These are phyloP conservation scores for Actias luna DNA, from an alignment of 2,888 invertebrate genomes.

Conservation along the genomic window DNA sequence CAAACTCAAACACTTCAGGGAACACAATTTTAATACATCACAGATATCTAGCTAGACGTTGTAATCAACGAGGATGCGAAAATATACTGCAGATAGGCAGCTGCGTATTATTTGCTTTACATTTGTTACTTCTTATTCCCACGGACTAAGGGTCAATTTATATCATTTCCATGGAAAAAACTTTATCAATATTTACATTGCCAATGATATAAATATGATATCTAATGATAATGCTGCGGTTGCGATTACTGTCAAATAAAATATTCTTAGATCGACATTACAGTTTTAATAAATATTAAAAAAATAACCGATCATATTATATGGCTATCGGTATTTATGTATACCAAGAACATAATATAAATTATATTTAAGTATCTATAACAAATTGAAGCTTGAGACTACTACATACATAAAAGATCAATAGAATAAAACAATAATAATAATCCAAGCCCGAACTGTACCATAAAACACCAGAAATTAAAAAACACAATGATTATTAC, in stretches of 20 bases:
- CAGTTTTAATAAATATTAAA: background rate
- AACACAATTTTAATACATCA: slow-evolving; percentile 14
- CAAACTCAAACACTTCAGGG: background rate
- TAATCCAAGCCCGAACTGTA: too few relatives aligned
- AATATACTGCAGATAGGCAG: slow-evolving; percentile 33
- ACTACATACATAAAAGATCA: too few relatives aligned
- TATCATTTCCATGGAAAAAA: slow-evolving; percentile 17
- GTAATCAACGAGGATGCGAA: slow-evolving; percentile 33
- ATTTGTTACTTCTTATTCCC: slow-evolving; percentile 27
- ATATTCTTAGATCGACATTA: slow-evolving; percentile 4
- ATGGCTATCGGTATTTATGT: too few relatives aligned
- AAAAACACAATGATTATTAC: too few relatives aligned
- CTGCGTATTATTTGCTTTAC: slow-evolving; percentile 11
- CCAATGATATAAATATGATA: slow-evolving; percentile 59
- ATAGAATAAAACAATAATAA: too few relatives aligned
- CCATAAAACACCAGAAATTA: too few relatives aligned
- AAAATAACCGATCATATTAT: background rate
- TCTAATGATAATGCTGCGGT: slow-evolving; percentile 48
- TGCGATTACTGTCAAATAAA: slow-evolving; percentile 15
- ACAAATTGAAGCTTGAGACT: too few relatives aligned
- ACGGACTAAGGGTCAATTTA: slow-evolving; percentile 32
- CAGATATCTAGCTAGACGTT: slow-evolving; percentile 31
- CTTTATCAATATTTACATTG: slow-evolving; percentile 66
- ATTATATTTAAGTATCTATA: too few relatives aligned
- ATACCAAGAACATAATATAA: too few relatives aligned